Base-by-base conservation (phyloP, 2,888 invertebrate species). In the Apotomis betuletana region DNA sequence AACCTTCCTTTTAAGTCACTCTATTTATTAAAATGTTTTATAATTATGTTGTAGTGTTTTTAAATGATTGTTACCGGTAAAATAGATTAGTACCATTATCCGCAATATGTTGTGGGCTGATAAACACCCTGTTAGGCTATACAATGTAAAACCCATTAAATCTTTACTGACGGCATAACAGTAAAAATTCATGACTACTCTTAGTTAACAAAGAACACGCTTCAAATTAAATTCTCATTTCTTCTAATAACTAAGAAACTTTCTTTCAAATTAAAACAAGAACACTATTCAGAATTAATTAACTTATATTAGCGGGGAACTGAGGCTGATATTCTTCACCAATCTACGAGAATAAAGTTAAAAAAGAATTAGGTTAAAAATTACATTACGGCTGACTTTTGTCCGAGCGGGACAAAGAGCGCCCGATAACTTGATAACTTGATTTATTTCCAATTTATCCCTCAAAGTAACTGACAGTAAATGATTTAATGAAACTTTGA, bases 401-500 rank as follows among this genome's bases (percentile, higher is more conserved):
- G 69, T 57, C 58, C 63, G 38, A 12, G 46, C 6, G 54, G 52
- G 27, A 63, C 51, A 58, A 58, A 52, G 63, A 60, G 51, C 51
- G 27, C 62, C 57, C 38, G 57, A 69, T 69, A 52, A 62, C 55
- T 63, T 13, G 58, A 69, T 69, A 69, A 69, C 57, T 69, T 41
- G 58, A 69, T 69, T 69, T 63, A 63, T 63, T 58, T 63, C 69
- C 69, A 69, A 69, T 63, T 63, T 51, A 57, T 58, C 62, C 13
- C 13, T 63, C 41, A 60, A 36, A 51, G 38, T 49, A 49, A 62
- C 13, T 63, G 63, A 51, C 57, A 63, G 57, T 62, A 69, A 57
- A 15, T 55, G 44, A 49, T 69, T 69, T 69, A 41, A 69, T 69
- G 49, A 57, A 61, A 61, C 13, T 55, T 13, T 10, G 49, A 36